phyloP scores from a whole-genome alignment of 2,888 invertebrate genomes.

The Rhyacophila evoluta region DNA sequence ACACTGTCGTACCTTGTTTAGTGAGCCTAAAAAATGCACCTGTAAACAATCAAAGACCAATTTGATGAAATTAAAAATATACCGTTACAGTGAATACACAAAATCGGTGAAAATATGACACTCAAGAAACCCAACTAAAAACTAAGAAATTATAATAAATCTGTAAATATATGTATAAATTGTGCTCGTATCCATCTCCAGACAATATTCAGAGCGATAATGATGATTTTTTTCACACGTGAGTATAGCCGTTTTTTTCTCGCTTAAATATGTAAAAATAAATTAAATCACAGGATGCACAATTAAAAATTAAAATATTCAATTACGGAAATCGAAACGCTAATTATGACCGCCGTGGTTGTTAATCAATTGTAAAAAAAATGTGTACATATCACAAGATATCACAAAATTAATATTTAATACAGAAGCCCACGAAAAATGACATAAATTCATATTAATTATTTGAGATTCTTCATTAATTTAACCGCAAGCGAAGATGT shows the following conservation, averaged over 20 bases:
- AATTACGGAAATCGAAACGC: slow-evolving; percentile 6
- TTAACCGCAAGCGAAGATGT: slow-evolving; percentile 24
- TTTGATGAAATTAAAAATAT: neutral
- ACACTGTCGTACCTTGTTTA: neutral
- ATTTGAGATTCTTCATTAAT: slow-evolving; percentile 3
- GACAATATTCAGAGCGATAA: neutral
- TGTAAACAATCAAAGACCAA: neutral
- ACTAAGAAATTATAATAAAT: neutral
- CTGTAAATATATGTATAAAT: neutral
- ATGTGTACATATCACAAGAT: neutral
- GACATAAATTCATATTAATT: neutral
- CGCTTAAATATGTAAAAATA: neutral
- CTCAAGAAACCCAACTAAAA: neutral
- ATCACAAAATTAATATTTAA: neutral
- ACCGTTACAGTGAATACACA: neutral
- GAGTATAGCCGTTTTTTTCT: neutral
- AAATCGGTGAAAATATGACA: neutral
- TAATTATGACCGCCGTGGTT: neutral
- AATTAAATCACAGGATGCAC: slow-evolving; percentile 24
- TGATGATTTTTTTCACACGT: slow-evolving; percentile 9
- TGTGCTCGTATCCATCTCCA: neutral
- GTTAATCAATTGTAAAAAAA: neutral
- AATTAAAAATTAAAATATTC: slow-evolving; percentile 23
- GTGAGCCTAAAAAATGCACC: slow-evolving; percentile 16
- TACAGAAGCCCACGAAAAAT: neutral